Evolutionary conservation across 2,113 vertebrate species (phyloP).

Genomic region (Ciconia maguari): DNA sequence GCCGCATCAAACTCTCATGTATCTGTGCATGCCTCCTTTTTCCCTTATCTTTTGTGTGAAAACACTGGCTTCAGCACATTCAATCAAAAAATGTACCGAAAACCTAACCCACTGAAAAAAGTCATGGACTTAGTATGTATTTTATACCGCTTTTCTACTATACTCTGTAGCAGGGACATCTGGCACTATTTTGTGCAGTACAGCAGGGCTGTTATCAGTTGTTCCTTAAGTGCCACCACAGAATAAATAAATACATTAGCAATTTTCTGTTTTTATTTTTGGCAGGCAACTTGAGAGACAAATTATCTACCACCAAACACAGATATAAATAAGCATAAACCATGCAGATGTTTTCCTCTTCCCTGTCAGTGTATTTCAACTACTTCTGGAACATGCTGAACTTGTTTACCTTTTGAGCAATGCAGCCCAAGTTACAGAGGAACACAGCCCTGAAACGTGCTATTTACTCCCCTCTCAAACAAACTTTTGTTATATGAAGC

Average conservation of each 20-base stretch:
- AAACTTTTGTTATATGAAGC: not conserved
- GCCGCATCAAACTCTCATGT: not conserved
- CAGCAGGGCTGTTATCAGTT: not conserved
- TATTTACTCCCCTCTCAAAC: not conserved
- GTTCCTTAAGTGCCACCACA: not conserved
- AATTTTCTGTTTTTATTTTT: slow-evolving; percentile 38
- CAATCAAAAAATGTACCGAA: not conserved
- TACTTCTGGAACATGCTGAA: slow-evolving; percentile 1
- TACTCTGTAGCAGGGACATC: not conserved
- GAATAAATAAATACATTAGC: slow-evolving; percentile 28
- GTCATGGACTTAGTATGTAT: not conserved
- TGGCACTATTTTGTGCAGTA: not conserved
- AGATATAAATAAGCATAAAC: slow-evolving; percentile 40
- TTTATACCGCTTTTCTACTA: not conserved
- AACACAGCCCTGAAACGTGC: not conserved
- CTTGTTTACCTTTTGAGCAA: not conserved
- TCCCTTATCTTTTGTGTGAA: not conserved
- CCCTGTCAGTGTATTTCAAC: not conserved
- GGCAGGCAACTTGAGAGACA: not conserved
- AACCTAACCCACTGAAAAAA: not conserved
- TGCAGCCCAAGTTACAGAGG: not conserved
- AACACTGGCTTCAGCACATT: not conserved
- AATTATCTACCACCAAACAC: slow-evolving; percentile 21
- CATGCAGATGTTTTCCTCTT: not conserved
- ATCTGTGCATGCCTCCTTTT: not conserved